Percentiles rank a stretch among this genome's conserved stretches.
Evolutionary conservation across 2,888 invertebrate genomes (phyloP).

Genomic region (Xestia ashworthii): DNA sequence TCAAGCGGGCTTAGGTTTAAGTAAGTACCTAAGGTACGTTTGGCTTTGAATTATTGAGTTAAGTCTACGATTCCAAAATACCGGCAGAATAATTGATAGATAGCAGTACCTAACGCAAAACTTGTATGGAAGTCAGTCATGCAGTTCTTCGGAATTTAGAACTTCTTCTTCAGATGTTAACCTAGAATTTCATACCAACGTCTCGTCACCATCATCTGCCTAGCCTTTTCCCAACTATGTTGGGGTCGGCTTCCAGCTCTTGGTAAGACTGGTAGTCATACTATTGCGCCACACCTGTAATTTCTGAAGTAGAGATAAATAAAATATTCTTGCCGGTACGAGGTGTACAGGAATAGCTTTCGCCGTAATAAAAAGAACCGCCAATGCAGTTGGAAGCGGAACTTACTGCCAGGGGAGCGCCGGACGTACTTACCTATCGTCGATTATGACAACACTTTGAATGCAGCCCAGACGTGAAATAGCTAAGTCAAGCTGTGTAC

Average conservation of each 20-base stretch:
- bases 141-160: not conserved
- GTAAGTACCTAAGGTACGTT: not conserved
- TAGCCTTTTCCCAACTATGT: no score
- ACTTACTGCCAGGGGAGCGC: slow-evolving; percentile 11
- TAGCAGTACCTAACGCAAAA: not conserved
- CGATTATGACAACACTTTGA: slow-evolving; percentile 6
- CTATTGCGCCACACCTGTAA: no score
- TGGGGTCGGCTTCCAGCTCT: no score
- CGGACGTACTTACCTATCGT: slow-evolving; percentile 5
- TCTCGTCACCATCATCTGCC: not conserved
- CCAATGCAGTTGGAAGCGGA: not conserved
- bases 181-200: not conserved
- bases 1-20: not conserved
- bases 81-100: not conserved
- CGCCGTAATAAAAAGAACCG: not conserved
- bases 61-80: not conserved
- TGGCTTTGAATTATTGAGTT: slow-evolving; percentile 2
- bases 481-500: slow-evolving; percentile 4
- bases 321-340: not conserved
- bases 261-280: no score
- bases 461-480: slow-evolving; percentile 26
- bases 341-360: slow-evolving; percentile 7
- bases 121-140: no score
- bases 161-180: not conserved
- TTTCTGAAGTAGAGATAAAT: not conserved